Conservation (phyloP, 2,113 vertebrate species). For the Perca fluviatilis region DNA sequence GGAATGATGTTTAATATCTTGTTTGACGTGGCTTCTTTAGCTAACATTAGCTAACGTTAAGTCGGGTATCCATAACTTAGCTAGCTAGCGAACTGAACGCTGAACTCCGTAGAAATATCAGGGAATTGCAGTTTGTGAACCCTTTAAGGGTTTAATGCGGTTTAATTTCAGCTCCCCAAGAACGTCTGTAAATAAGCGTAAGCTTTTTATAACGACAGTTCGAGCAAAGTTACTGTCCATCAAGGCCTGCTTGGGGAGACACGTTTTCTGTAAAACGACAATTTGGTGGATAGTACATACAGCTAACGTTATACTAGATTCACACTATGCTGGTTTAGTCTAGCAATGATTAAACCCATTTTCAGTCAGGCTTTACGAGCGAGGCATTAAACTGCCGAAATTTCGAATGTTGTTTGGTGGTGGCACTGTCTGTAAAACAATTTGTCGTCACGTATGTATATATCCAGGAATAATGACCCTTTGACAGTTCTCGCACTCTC, state of each 20-base stretch:
- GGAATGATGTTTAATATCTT: background rate
- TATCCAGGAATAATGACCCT: background rate
- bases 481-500: background rate
- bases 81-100: too few relatives aligned
- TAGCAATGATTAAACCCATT: too few relatives aligned
- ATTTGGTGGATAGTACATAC: background rate
- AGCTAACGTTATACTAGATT: background rate
- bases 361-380: too few relatives aligned
- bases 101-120: too few relatives aligned
- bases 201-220: too few relatives aligned
- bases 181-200: too few relatives aligned
- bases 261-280: background rate
- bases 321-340: background rate
- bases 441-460: background rate
- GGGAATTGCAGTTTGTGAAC: too few relatives aligned
- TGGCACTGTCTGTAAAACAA: background rate
- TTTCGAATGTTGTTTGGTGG: background rate
- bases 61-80: accelerated
- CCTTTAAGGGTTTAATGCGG: too few relatives aligned
- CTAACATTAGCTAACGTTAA: background rate
- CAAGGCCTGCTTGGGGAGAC: background rate
- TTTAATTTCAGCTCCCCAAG: too few relatives aligned
- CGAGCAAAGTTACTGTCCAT: too few relatives aligned
- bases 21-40: background rate
- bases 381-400: background rate